These are phyloP conservation scores for Alces alces DNA, from an alignment of 2,113 vertebrate genomes.

Conservation along the genomic window DNA sequence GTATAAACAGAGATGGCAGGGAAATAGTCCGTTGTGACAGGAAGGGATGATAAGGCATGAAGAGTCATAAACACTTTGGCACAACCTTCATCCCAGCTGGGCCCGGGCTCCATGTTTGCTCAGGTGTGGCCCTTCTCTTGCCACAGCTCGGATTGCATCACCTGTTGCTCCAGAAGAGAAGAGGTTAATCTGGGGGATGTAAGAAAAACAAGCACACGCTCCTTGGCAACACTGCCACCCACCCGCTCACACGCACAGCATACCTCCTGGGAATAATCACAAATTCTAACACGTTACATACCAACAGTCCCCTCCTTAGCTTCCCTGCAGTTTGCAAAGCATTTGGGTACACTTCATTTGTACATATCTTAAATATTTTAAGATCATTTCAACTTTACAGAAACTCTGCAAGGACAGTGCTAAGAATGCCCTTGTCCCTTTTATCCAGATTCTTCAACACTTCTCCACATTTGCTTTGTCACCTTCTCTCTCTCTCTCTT, in stretches of 20 bases:
- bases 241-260: not conserved
- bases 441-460: not conserved
- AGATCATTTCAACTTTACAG: not conserved
- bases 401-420: not conserved
- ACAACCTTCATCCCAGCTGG: constrained; percentile 4
- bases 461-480: not conserved
- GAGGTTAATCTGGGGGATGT: constrained; percentile 12
- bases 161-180: not conserved
- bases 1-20: constrained; percentile 60
- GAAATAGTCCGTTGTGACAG: not conserved
- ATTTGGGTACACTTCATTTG: not conserved
- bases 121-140: constrained; percentile 48
- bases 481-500: not conserved
- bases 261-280: not conserved
- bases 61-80: not conserved
- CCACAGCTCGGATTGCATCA: not conserved
- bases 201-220: not conserved
- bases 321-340: not conserved
- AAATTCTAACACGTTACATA: not conserved
- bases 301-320: not conserved
- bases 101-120: constrained; percentile 35
- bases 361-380: not conserved
- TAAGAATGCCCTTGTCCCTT: not conserved
- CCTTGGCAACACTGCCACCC: not conserved
- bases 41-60: constrained; percentile 29